Base-by-base conservation (phyloP, 2,113 vertebrate genomes). In the Ellobius talpinus region DNA sequence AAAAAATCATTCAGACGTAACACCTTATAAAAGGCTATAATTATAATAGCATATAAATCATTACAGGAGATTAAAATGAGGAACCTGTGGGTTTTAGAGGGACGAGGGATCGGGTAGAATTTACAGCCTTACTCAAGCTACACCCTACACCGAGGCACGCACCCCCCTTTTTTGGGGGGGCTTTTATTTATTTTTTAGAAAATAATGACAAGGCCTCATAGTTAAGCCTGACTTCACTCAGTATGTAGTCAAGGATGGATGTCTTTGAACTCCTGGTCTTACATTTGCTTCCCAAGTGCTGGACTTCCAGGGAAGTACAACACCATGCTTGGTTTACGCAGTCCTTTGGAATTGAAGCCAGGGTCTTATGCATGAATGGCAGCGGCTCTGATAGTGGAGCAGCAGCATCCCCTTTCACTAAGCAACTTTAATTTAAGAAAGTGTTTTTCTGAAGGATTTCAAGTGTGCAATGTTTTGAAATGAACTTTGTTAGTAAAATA, bases 401-500 rank as follows among this genome's bases (percentile, higher is more conserved):
- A 76, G 29, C 31, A 68, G 5, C 4, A 47, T 13, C 58, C 19
- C 16, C 52, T 61, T 45, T 36, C 45, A 72, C 58, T 65, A 90
- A 88, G 39, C 81, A 50, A 50, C 45, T 45, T 84, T 86, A 55
- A 39, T 45, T 84, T 86, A 55, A 39, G 66, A 50, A 70, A 72
- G 14, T 84, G 82, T 93, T 47, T 91, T 94, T 70, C 66, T 94
- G 63, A 93, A 96, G 63, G 39, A 29, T 73, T 31, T 86, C 21
- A 63, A 23, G 77, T 92, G 9, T 87, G 76, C 4, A 50, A 0
- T 96, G 24, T 96, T 96, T 95, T 95, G 74, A 91, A 96, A 47
- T 91, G 72, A 94, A 91, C 14, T 95, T 61, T 47, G 5, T 87
- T 68, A 78, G 23, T 85, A 26, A 17, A 50, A 1, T 94, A 61